phyloP scores from a whole-genome alignment of 2,113 vertebrate genomes.

The Cervus canadensis region DNA sequence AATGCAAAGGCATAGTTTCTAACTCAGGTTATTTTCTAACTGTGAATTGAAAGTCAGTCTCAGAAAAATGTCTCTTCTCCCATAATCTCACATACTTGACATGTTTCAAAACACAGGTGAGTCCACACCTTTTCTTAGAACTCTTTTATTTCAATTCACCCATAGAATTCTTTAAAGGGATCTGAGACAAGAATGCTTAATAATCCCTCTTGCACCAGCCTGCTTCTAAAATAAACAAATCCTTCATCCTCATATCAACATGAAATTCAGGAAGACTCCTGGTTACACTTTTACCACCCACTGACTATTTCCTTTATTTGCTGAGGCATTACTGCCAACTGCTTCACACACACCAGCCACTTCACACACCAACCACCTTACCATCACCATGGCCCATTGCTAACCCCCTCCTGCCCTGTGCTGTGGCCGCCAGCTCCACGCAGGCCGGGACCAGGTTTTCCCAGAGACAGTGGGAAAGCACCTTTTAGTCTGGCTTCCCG shows the following conservation, averaged over 20 bases:
- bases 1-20: background rate
- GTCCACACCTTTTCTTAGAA: background rate
- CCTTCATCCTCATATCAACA: background rate
- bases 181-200: background rate
- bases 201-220: background rate
- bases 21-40: background rate
- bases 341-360: background rate
- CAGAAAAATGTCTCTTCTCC: background rate
- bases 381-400: background rate
- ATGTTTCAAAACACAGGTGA: background rate
- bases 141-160: background rate
- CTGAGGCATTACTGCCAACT: background rate
- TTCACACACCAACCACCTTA: background rate
- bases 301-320: background rate
- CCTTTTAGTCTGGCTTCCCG: background rate
- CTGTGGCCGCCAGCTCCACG: background rate
- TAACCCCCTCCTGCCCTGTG: background rate
- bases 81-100: background rate
- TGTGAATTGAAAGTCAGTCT: background rate
- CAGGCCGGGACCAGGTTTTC: background rate
- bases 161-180: background rate
- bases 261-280: background rate
- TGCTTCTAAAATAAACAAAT: background rate
- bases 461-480: background rate
- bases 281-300: background rate